phyloP scores from a whole-genome alignment of 2,888 invertebrate species.

The Epinotia nisella region DNA sequence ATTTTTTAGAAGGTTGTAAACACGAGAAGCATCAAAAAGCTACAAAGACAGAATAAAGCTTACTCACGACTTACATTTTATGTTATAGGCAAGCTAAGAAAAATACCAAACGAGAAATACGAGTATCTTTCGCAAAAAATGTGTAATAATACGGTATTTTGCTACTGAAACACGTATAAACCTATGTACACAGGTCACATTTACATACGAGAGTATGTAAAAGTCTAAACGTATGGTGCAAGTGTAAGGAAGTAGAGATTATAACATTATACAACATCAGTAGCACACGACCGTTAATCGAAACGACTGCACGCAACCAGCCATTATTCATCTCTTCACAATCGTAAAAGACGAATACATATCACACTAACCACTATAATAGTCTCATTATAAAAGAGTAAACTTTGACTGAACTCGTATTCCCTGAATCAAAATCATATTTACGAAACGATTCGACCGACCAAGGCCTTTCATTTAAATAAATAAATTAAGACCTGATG shows the following conservation, averaged over 20 bases:
- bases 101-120: background rate
- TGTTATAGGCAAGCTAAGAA: background rate
- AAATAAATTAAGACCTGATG: too few species aligned
- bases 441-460: too few species aligned
- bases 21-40: background rate
- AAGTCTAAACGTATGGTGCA: background rate
- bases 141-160: conserved; percentile 1
- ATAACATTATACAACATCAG: background rate
- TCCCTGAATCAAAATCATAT: too few species aligned
- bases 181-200: conserved; percentile 1
- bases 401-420: too few species aligned
- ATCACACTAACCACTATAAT: too few species aligned
- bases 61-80: background rate
- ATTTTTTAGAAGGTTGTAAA: background rate
- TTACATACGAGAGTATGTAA: background rate
- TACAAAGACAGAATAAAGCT: background rate
- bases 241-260: background rate
- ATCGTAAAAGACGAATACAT: too few species aligned
- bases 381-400: too few species aligned
- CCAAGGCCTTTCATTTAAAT: too few species aligned
- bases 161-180: conserved; percentile 11
- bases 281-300: too few species aligned
- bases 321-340: too few species aligned
- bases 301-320: too few species aligned
- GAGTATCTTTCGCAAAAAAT: background rate